phyloP scores from a whole-genome alignment of 1,140 invertebrate species.

The Psilanteris sp. region DNA sequence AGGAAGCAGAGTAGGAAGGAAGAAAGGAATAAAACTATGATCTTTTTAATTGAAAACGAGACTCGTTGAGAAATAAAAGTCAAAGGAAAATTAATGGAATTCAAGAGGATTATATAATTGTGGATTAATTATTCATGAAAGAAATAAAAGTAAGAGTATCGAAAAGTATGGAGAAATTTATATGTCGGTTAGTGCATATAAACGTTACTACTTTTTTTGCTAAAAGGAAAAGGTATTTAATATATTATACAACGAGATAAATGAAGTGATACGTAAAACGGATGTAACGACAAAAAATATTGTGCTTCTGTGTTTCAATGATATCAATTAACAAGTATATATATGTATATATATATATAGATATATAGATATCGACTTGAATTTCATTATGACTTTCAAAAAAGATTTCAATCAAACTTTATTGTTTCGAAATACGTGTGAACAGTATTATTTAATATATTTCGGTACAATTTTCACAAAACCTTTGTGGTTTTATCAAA shows the following conservation, averaged over 20 bases:
- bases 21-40: constrained; percentile 42
- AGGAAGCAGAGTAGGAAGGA: constrained; percentile 39
- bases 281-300: too few relatives aligned
- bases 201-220: not conserved
- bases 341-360: too few relatives aligned
- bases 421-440: too few relatives aligned
- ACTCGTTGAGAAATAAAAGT: constrained; percentile 33
- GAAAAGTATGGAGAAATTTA: constrained; percentile 24
- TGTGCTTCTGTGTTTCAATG: too few relatives aligned
- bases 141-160: constrained; percentile 29
- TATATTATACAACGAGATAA: not conserved
- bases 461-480: too few relatives aligned
- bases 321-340: too few relatives aligned
- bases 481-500: too few relatives aligned
- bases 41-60: constrained; percentile 29
- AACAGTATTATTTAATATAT: too few relatives aligned
- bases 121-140: constrained; percentile 40
- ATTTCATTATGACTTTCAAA: too few relatives aligned
- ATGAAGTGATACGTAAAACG: too few relatives aligned
- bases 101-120: constrained; percentile 17
- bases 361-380: too few relatives aligned
- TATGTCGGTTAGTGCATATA: not conserved
- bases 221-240: constrained; percentile 9
- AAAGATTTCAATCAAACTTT: too few relatives aligned
- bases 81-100: constrained; percentile 15